These are phyloP conservation scores for Sebastes hubbsi DNA, from an alignment of 2,797 vertebrate species.

Conservation along the genomic window DNA sequence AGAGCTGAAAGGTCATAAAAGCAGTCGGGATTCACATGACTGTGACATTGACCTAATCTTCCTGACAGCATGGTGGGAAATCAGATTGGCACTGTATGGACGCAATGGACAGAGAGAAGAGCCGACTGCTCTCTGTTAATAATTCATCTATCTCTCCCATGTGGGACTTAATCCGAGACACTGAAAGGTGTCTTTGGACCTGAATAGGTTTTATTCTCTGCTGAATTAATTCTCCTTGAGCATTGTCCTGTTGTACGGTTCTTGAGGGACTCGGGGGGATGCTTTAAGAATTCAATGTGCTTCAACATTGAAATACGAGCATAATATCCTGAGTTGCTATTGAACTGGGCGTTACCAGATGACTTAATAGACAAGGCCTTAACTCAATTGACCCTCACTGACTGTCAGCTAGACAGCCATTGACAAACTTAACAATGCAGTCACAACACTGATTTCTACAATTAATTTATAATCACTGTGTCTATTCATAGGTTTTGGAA, in stretches of 20 bases:
- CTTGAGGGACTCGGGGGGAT: constrained; percentile 18
- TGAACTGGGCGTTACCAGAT: constrained; percentile 29
- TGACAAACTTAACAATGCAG: constrained; percentile 14
- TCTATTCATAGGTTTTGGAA: not conserved
- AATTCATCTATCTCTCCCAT: constrained; percentile 45
- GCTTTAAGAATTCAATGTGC: constrained; percentile 35
- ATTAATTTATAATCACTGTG: not conserved
- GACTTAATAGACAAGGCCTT: constrained; percentile 45
- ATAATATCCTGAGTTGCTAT: constrained; percentile 22
- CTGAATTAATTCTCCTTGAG: constrained; percentile 64
- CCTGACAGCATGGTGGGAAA: constrained; percentile 1
- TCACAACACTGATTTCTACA: not conserved
- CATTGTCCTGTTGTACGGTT: constrained; percentile 49
- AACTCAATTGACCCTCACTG: constrained; percentile 18
- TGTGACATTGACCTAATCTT: constrained; percentile 43
- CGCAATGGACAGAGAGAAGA: constrained; percentile 1
- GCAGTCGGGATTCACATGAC: not conserved
- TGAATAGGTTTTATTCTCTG: constrained; percentile 59
- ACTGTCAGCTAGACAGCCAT: constrained; percentile 1
- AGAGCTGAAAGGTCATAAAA: constrained; percentile 12
- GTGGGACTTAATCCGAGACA: constrained; percentile 48
- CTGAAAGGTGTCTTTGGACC: constrained; percentile 40
- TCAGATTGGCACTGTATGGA: constrained; percentile 1
- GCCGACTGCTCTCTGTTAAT: constrained; percentile 34
- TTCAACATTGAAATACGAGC: constrained; percentile 21